phyloP scores from a whole-genome alignment of 2,113 vertebrate species.

The Reinhardtius hippoglossoides region DNA sequence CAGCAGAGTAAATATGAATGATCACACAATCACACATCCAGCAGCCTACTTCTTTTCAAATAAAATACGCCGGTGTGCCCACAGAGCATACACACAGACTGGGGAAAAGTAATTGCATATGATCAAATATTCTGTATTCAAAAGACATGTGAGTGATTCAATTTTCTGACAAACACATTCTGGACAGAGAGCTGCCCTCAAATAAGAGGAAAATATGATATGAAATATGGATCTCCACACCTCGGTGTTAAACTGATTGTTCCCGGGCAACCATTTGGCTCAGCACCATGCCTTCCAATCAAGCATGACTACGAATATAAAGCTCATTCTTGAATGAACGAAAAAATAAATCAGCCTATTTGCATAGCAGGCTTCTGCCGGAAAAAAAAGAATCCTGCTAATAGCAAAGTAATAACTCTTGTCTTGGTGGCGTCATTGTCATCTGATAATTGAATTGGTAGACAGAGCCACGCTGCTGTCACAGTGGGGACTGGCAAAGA shows the following conservation, averaged over 20 bases:
- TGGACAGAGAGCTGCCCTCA: background rate
- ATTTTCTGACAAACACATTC: background rate
- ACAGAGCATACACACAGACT: background rate
- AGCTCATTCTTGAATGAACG: background rate
- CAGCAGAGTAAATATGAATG: conserved; percentile 67
- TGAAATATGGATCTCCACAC: conserved; percentile 19
- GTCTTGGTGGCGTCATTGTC: conserved; percentile 46
- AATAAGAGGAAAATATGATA: background rate
- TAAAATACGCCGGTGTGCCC: conserved; percentile 20
- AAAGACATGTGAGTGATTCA: conserved; percentile 9
- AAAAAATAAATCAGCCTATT: conserved; percentile 14
- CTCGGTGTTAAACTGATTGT: background rate
- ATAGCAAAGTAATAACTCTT: conserved; percentile 52
- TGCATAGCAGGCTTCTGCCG: conserved; percentile 4
- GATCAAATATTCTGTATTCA: conserved; percentile 28
- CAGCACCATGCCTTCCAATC: background rate
- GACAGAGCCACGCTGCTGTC: conserved; percentile 56
- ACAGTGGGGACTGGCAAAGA: conserved; percentile 39
- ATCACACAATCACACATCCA: conserved; percentile 52
- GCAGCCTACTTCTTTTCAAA: conserved; percentile 36
- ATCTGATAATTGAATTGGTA: conserved; percentile 66
- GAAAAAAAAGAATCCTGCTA: conserved; percentile 15
- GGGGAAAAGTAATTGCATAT: conserved; percentile 7
- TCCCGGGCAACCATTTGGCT: conserved; percentile 37
- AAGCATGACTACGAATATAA: background rate